Conservation (phyloP, 2,797 vertebrate species). For the Acrossocheilus fasciatus region DNA sequence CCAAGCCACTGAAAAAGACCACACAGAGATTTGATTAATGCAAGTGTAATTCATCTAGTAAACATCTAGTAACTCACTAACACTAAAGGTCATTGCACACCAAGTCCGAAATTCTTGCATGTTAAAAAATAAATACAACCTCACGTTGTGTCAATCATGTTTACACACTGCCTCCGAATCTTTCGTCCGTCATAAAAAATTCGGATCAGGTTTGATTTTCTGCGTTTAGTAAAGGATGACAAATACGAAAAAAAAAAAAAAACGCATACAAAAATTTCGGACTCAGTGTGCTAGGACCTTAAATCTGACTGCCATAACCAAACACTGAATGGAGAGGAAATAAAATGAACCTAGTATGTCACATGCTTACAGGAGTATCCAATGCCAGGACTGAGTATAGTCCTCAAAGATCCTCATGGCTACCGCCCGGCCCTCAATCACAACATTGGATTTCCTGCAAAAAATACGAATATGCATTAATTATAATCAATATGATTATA, state of each 20-base stretch:
- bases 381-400: constrained; percentile 95
- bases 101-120: no score
- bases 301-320: not conserved
- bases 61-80: not conserved
- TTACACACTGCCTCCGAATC: no score
- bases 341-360: not conserved
- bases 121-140: no score
- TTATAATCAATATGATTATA: not conserved
- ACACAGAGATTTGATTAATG: constrained; percentile 1
- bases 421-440: constrained; percentile 87
- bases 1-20: constrained; percentile 81
- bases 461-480: not conserved
- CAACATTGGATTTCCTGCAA: constrained; percentile 87
- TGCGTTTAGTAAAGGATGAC: no score
- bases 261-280: no score
- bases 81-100: no score
- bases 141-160: no score
- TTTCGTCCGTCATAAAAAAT: no score
- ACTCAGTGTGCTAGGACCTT: not conserved
- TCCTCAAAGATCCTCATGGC: constrained; percentile 98
- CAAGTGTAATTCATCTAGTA: not conserved
- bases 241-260: no score
- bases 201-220: no score
- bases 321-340: not conserved
- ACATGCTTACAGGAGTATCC: constrained; percentile 92